These are phyloP conservation scores for Diabrotica balteata DNA, from an alignment of 2,888 invertebrate species.

Conservation along the genomic window DNA sequence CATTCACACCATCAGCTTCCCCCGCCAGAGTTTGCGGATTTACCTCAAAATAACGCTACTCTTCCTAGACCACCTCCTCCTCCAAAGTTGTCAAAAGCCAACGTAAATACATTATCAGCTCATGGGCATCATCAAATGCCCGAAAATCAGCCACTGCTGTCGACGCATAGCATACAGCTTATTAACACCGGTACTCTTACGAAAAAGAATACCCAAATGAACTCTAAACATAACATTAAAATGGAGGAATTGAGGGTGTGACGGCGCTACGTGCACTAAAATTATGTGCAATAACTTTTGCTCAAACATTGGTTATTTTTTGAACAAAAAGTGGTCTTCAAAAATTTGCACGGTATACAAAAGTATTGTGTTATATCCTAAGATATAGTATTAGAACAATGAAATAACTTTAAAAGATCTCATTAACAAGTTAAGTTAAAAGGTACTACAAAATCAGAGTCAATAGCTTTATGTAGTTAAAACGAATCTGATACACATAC, in stretches of 20 bases:
- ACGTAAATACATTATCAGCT: slow-evolving; percentile 63
- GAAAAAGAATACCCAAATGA: slow-evolving; percentile 75
- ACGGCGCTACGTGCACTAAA: slow-evolving; percentile 57
- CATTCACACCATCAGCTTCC: slow-evolving; percentile 81
- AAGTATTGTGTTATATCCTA: too few relatives aligned
- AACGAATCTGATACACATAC: too few relatives aligned
- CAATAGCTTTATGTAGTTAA: too few relatives aligned
- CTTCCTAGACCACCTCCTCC: slow-evolving; percentile 79
- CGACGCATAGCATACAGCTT: slow-evolving; percentile 80
- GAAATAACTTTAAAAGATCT: too few relatives aligned
- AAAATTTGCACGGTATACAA: background rate
- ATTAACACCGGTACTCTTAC: slow-evolving; percentile 79
- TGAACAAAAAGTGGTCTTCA: slow-evolving; percentile 1
- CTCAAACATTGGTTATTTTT: slow-evolving; percentile 42
- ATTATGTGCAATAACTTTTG: slow-evolving; percentile 49
- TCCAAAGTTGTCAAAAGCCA: slow-evolving; percentile 72
- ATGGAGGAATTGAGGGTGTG: slow-evolving; percentile 89
- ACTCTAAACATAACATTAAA: slow-evolving; percentile 65
- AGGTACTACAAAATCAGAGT: too few relatives aligned
- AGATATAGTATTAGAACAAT: too few relatives aligned
- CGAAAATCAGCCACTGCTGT: slow-evolving; percentile 74
- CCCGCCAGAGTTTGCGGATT: slow-evolving; percentile 84
- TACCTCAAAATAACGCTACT: slow-evolving; percentile 74
- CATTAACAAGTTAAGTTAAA: too few relatives aligned
- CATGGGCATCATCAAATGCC: slow-evolving; percentile 64